Evolutionary conservation across 2,113 vertebrate species (phyloP), one percentile per base, ranked within the genome.

Genomic region (Prunella fulvescens): DNA sequence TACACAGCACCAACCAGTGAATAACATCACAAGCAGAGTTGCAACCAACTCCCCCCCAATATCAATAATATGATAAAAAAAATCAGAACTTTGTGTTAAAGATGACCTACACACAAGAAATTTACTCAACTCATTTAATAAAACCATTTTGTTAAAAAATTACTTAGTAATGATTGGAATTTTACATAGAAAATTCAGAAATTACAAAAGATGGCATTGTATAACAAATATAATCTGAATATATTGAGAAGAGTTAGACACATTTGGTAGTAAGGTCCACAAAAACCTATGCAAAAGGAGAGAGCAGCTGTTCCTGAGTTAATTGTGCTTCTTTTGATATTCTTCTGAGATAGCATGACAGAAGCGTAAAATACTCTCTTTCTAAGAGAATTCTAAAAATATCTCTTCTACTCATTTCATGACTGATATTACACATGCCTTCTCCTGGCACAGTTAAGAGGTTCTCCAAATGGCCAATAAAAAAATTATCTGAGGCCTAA

Each of bases 151-250:
- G 73, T 95, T 95, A 91, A 92, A 97, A 95, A 96, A 51, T 19
- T 37, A 84, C 54, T 93, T 77, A 39, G 48, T 96, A 91, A 90
- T 85, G 82, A 96, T 80, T 78, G 73, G 60, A 96, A 95, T 54
- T 95, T 92, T 88, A 93, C 81, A 94, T 78, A 95, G 51, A 97
- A 97, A 97, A 96, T 48, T 74, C 61, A 94, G 82, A 81, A 97
- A 74, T 86, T 97, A 97, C 72, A 77, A 97, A 97, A 95, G 88
- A 93, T 94, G 93, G 73, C 82, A 94, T 95, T 94, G 89, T 85
- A 73, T 95, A 96, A 97, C 93, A 97, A 96, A 97, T 95, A 88
- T 28, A 96, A 95, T 66, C 67, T 67, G 45, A 91, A 79, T 77
- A 95, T 79, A 51, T 47, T 47, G 76, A 72, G 57, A 82, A 95